Percentiles rank a stretch among this genome's conserved stretches.
Evolutionary conservation across 2,888 invertebrate genomes (phyloP).

Genomic region (Uloborus plumipes): DNA sequence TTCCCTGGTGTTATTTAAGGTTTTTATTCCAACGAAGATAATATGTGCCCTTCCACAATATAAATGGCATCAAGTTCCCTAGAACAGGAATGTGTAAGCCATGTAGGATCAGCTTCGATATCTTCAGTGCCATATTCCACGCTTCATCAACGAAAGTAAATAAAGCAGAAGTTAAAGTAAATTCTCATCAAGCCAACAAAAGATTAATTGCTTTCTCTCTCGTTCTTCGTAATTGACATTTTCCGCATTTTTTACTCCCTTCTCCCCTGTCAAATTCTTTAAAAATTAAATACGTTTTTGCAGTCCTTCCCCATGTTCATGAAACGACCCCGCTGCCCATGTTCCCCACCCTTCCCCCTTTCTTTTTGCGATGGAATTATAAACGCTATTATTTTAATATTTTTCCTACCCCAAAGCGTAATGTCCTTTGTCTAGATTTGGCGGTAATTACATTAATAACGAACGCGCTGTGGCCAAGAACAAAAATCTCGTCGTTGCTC

Average conservation of each 20-base stretch:
- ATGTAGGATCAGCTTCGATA: too few species aligned
- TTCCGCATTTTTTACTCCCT: conserved; percentile 34
- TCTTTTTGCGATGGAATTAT: conserved; percentile 42
- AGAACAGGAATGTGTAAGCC: too few species aligned
- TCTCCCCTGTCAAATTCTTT: conserved; percentile 38
- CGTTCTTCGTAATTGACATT: conserved; percentile 63
- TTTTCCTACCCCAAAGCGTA: conserved; percentile 33
- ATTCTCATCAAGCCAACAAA: conserved; percentile 45
- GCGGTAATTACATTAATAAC: conserved; percentile 64
- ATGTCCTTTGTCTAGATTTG: conserved; percentile 59
- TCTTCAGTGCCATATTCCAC: too few species aligned
- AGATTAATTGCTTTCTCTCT: conserved; percentile 60
- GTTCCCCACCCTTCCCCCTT: conserved; percentile 5
- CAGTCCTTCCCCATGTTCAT: conserved; percentile 30
- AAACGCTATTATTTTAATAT: conserved; percentile 62
- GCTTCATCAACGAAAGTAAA: conserved; percentile 32
- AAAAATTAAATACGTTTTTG: conserved; percentile 63
- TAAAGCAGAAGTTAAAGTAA: conserved; percentile 30
- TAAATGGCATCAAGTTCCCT: too few species aligned
- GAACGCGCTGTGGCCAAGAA: conserved; percentile 44
- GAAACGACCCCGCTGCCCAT: conserved; percentile 36
- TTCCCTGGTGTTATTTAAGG: too few species aligned
- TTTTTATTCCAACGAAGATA: too few species aligned
- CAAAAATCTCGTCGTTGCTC: conserved; percentile 57
- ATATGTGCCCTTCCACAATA: too few species aligned